Base-by-base conservation (phyloP, 1,140 invertebrate species). In the Anthonomus grandis region DNA sequence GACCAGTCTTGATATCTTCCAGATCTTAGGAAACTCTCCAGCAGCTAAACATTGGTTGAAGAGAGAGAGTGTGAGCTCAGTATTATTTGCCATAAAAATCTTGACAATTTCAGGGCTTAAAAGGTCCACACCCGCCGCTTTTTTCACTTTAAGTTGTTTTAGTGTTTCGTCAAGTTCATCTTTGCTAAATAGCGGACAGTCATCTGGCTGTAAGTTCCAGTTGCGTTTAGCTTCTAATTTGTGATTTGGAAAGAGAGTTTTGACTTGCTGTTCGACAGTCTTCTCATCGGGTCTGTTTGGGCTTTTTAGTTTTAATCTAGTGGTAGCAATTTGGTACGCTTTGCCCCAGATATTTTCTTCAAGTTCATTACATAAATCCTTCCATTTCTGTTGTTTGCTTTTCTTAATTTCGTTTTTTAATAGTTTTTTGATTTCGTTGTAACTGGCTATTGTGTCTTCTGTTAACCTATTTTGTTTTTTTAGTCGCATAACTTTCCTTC, bases 1-100 rank as follows among this genome's bases (percentile, higher is more conserved):
- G 4, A 58, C 22, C 1, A 58, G 3, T 23, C 48, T 54, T 6
- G 25, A 24, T 4, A 9, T 2, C 19, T 59, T 59, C 57, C 57
- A 59, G 46, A 47, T 22, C 1, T 39, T 17, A 1, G 57, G 57
- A 31, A 59, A 59, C 8, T 9, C 10, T 4, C 39, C 17, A 10
- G 6, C 9, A 15, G 18, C 9, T 10, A 54, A 2, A 9, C 37
- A 17, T n/a, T n/a, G n/a, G n/a, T n/a, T n/a, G n/a, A n/a, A n/a
- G n/a, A n/a, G n/a, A n/a, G n/a, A n/a, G n/a, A n/a, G n/a, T n/a
- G n/a, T n/a, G n/a, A n/a, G n/a, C n/a, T n/a, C n/a, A n/a, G n/a
- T n/a, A n/a, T n/a, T n/a, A n/a, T n/a, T n/a, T n/a, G n/a, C n/a
- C n/a, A 34, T 27, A 36, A 34, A 36, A 36, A 4, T 19, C 31